Base-by-base conservation (phyloP, 2,797 vertebrate genomes). In the Macrochelys suwanniensis region DNA sequence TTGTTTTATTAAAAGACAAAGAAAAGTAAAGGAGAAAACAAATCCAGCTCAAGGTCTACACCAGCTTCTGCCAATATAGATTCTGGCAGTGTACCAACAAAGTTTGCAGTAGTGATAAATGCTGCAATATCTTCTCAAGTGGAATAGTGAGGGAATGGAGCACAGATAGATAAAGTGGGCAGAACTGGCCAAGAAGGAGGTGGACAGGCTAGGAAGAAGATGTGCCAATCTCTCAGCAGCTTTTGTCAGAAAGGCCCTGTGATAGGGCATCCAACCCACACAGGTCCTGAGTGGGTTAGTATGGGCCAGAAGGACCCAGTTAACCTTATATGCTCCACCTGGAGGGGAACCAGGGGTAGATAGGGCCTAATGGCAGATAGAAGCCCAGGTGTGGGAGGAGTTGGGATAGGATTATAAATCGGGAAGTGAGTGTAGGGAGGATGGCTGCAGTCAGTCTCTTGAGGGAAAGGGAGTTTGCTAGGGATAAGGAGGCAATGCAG, bases 221-320 rank as follows among this genome's bases (percentile, higher is more conserved):
- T 94, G 65, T 13, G 94, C 47, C 13, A 80, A 74, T 77, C 80
- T 94, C 83, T 77, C 87, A 89, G 77, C 65, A 93, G 54, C 84
- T 94, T 94, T 84, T 95, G 51, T 94, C 94, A 82, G 85, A 93
- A 92, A 87, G 87, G 56, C 87, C 51, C 94, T 71, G 9, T 71
- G 65, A 23, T 25, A 17, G n/a, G n/a, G 21, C n/a, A 42, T 71
- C 65, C 11, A 71, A 5, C 9, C 37, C 65, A 71, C 65, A 37
- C 19, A 71, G 42, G 5, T 37, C 68, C 11, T 42, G 37, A 42
- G 21, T 71, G 68, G 68, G 68, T 71, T 42, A 37, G 21, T 71
- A 42, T 42, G 68, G 68, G 11, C 37, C 11, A 71, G n/a, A 71
- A 42, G 65, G 65, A 21, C 9, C 65, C n/a, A 71, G 65, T 23